Base-by-base conservation (phyloP, 2,797 vertebrate species). In the Arctocebus calabarensis region DNA sequence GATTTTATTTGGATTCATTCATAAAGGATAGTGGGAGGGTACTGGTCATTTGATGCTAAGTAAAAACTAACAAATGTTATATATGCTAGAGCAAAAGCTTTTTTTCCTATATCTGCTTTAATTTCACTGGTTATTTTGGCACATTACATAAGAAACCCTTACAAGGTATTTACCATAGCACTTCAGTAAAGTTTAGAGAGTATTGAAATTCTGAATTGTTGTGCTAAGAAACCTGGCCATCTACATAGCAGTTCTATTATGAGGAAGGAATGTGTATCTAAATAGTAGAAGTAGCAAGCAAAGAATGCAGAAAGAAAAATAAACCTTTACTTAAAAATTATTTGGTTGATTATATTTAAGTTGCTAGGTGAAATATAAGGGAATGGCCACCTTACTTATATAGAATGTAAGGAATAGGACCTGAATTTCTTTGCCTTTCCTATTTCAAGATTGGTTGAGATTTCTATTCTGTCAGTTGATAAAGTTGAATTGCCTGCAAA, bases 141-240 rank as follows among this genome's bases (percentile, higher is more conserved):
- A 88, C 85, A 78, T 93, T 66, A 40, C 8, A 2, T 91, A 91
- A 85, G 88, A 73, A 93, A 48, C 32, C 16, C 37, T 88, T 43
- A 29, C 29, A 73, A 52, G 14, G 0, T 83, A 71, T 66, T 92
- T 78, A 75, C 16, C 43, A 34, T 37, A 92, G 34, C 22, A 29
- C 43, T 92, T 88, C 12, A 43, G 0, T 91, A 61, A 88, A 94
- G 37, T 93, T 95, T 48, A 90, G 68, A 88, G 17, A 25, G 64
- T 74, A 93, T 32, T 2, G 64, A 45, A 81, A 59, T 87, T 87
- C 27, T 81, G 94, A 55, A 82, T 68, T 90, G 22, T 88, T 90
- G 57, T 48, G 27, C 17, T 68, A 37, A 82, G 64, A 91, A 95
- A 91, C 1, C 8, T 86, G 37, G n/a, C 22, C 59, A 48, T 48